Base-by-base conservation (phyloP, 30 jellyfish, hydroid and myxozoan species). In the Aurelia sp. region DNA sequence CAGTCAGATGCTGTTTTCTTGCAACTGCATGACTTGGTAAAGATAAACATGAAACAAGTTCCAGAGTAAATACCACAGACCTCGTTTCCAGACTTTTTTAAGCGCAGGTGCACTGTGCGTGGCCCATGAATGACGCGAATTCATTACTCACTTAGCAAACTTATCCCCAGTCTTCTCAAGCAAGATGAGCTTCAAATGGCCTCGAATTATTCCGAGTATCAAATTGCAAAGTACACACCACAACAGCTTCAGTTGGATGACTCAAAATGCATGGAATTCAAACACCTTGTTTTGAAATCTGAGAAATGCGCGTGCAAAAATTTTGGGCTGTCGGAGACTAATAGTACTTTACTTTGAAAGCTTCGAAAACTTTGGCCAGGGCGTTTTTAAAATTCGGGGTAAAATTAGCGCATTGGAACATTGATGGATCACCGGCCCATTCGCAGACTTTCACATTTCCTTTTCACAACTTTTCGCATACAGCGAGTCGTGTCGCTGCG, bases 381-480 rank as follows among this genome's bases (percentile, higher is more conserved):
- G 55, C 55, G 55, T 5, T 44, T 44, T 2, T 16, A 44, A 44
- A 18, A 33, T 6, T 21, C 21, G 21, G 89, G 80, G 89, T 79
- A 79, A 63, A 79, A 61, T 61, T 79, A 70, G 57, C 63, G 51
- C 84, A 17, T 62, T 40, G 80, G 63, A 52, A 72, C 88, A 73
- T 84, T 84, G 93, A 84, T 84, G 93, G 88, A 84, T 84, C 52
- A 57, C 82, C 64, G 93, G 63, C 93, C 80, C 93, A 33, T 5
- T 40, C 73, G 58, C 82, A 63, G 21, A 13, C 52, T 62, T n/a
- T 19, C 27, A 60, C 57, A 74, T 73, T 84, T 84, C 93, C 93
- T 84, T 84, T 84, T 55, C 92, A 58, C 92, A 71, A 80, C 57
- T 82, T 64, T 40, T 59, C 69, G 10, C 69, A 9, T 12, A 13